Percentiles rank a stretch among this genome's conserved stretches.
Evolutionary conservation across 2,888 invertebrate species (phyloP).

Genomic region (Deilephila elpenor): DNA sequence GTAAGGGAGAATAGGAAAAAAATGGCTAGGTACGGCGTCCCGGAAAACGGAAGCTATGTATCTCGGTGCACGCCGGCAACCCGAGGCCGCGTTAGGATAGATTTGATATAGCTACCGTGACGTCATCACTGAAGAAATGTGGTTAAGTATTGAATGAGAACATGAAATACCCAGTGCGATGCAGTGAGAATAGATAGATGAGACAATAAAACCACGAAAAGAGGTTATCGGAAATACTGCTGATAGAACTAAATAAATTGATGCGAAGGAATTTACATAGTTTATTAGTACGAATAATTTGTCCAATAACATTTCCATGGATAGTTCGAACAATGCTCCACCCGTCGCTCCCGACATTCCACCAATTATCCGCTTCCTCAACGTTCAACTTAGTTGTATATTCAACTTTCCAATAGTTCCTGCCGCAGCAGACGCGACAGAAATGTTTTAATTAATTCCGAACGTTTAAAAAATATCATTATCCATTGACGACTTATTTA

Average conservation of each 20-base stretch:
- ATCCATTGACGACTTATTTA: neutral
- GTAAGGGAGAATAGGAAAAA: neutral
- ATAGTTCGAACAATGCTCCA: neutral
- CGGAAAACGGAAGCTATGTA: slow-evolving; percentile 1
- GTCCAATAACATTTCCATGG: neutral
- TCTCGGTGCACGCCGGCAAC: neutral
- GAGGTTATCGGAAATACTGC: too few relatives aligned
- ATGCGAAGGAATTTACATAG: too few relatives aligned
- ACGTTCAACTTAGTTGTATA: neutral
- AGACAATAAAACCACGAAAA: too few relatives aligned
- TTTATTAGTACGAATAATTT: neutral
- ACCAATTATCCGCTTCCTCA: neutral
- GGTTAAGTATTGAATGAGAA: too few relatives aligned
- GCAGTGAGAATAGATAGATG: too few relatives aligned
- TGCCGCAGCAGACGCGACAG: neutral
- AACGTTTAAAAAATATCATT: neutral
- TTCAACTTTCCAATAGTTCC: neutral
- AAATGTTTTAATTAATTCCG: slow-evolving; percentile 12
- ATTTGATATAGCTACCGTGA: neutral
- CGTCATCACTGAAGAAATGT: neutral
- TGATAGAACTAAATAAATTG: too few relatives aligned
- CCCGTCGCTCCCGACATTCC: neutral
- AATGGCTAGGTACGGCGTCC: neutral
- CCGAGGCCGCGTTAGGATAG: neutral
- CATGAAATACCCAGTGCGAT: too few relatives aligned